Evolutionary conservation across 2,113 vertebrate species (phyloP).

Genomic region (Pithys albifrons): DNA sequence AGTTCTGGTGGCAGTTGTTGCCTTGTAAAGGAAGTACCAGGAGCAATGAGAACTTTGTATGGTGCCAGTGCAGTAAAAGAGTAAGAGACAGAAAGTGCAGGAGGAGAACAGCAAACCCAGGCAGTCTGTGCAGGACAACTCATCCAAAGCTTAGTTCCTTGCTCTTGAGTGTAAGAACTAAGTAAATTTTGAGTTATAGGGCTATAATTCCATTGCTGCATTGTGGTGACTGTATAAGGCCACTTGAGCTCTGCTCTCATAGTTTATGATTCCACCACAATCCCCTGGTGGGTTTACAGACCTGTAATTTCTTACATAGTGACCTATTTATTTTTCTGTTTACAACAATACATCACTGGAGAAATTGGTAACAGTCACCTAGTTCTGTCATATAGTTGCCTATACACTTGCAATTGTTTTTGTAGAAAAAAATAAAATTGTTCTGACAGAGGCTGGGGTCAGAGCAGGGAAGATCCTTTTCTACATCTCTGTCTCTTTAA

Average conservation of each 20-base stretch:
- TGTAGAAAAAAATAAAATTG: background rate
- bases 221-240: constrained; percentile 43
- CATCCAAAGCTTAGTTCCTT: background rate
- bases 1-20: background rate
- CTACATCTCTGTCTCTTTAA: background rate
- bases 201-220: constrained; percentile 61
- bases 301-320: constrained; percentile 61
- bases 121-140: background rate
- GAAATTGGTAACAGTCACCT: background rate
- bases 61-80: background rate
- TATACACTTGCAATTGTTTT: background rate
- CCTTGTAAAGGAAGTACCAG: background rate
- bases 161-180: constrained; percentile 28
- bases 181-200: constrained; percentile 64
- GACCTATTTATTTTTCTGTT: constrained; percentile 46
- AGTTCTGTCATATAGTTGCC: background rate
- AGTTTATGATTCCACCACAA: constrained; percentile 60
- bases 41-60: background rate
- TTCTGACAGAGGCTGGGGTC: background rate
- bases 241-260: constrained; percentile 58
- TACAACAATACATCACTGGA: background rate
- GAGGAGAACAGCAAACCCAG: background rate
- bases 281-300: constrained; percentile 58
- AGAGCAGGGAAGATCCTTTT: background rate
- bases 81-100: background rate